Evolutionary conservation across 2,888 invertebrate species (phyloP), one percentile per base, ranked within the genome.

Genomic region (Galeopsomyia nigrocyanea): DNA sequence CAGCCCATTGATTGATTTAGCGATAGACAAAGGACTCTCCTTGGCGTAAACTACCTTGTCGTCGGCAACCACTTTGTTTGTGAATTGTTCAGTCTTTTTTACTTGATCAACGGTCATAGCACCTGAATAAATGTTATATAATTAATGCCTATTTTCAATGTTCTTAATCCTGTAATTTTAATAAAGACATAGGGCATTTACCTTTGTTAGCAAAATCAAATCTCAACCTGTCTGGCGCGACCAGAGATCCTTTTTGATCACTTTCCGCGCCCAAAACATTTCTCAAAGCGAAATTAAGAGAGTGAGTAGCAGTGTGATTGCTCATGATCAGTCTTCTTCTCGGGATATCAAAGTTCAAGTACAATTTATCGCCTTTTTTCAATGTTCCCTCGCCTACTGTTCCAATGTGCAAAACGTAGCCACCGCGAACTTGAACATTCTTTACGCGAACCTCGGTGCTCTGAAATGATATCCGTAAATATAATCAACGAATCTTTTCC

Each of bases 261-360:
- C 97, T 94, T 79, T 96, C 96, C 77, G 93, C 92, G 14, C 96
- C 94, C 53, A 99, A 89, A 26, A 98, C 96, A 85, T 93, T 92
- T 71, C 98, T 90, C 72, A 99, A 88, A 22, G 96, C 97, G 88
- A 94, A 97, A 88, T 99, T 99, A 16, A 99, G 89, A 55, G 98
- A 92, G 87, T 99, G 99, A 0, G 99, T 99, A 22, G 97, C 98
- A 55, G 99, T 95, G 88, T 99, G 98, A 88, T 99, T 99, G 85
- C 95, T 97, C 99, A 99, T 99, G n/a, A 99, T 91, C 46, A 95
- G 88, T 81, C 94, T 91, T 80, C 99, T 90, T 68, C 99, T 91
- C 71, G 91, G 91, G 70, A 92, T 91, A 86, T 99, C 98, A 73
- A 99, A 90, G 78, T 93, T 91, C 57, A 97, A 88, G 71, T 89